Evolutionary conservation across 2,113 vertebrate species (phyloP).

Genomic region (Campylomormyrus numenius): DNA sequence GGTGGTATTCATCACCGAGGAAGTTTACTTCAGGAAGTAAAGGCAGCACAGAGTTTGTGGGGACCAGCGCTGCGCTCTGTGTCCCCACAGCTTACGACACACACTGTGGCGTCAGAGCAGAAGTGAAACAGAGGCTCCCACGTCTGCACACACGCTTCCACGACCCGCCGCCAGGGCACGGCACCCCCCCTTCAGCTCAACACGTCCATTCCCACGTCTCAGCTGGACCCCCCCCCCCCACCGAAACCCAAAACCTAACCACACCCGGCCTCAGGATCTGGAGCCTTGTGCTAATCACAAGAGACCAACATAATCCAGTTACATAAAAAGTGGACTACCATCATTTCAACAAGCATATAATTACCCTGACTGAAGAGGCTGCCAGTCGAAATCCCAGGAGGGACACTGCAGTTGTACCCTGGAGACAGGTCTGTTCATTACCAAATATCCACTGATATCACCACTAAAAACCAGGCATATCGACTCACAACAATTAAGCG

Average conservation of each 20-base stretch:
- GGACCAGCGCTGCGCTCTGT: fast-evolving
- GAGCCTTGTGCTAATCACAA: neutral
- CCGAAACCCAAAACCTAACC: neutral
- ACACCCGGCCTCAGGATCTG: neutral
- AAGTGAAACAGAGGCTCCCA: neutral
- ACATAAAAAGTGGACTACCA: neutral
- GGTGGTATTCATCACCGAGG: neutral
- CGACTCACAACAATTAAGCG: neutral
- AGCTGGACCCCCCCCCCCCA: neutral
- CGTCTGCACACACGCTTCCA: neutral
- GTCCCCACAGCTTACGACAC: neutral
- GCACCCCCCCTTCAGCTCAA: neutral
- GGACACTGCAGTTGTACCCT: neutral
- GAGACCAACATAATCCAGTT: neutral
- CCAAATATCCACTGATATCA: neutral
- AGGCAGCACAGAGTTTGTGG: neutral
- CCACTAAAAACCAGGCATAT: neutral
- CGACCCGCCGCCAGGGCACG: neutral
- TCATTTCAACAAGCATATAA: neutral
- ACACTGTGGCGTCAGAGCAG: neutral
- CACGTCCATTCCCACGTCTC: neutral
- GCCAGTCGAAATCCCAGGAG: neutral
- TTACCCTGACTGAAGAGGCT: neutral
- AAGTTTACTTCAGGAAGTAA: neutral
- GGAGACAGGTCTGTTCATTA: neutral